Conservation (phyloP, 2,797 vertebrate genomes). For the Nasua narica region DNA sequence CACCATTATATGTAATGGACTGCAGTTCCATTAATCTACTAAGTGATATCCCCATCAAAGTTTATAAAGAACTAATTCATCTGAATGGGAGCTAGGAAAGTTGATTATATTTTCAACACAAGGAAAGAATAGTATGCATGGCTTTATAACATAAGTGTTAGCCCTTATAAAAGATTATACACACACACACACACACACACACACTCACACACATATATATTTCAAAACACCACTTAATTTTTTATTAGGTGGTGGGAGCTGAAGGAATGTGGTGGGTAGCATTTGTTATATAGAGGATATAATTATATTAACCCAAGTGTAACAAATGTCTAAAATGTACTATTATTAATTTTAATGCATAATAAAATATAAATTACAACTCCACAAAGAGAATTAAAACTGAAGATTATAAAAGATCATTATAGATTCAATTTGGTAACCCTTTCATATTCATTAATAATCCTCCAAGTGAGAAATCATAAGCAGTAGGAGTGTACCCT, state of each 20-base stretch:
- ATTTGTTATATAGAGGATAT: slow-evolving; percentile 51
- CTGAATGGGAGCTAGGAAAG: slow-evolving; percentile 70
- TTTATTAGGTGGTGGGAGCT: not conserved
- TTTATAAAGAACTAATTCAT: slow-evolving; percentile 79
- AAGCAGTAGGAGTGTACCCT: not conserved
- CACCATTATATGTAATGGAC: slow-evolving; percentile 78
- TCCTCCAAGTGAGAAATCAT: slow-evolving; percentile 6
- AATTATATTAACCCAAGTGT: slow-evolving; percentile 65
- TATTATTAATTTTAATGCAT: slow-evolving; percentile 65
- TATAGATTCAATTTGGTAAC: slow-evolving; percentile 54
- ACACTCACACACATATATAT: not conserved
- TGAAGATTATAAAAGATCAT: slow-evolving; percentile 58
- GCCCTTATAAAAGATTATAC: not conserved
- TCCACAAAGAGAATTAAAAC: slow-evolving; percentile 52
- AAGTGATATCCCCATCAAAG: slow-evolving; percentile 75
- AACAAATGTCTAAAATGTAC: slow-evolving; percentile 61
- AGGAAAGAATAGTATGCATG: slow-evolving; percentile 34
- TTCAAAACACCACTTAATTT: slow-evolving; percentile 14
- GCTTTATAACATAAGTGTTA: slow-evolving; percentile 55
- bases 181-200: not conserved
- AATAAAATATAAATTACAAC: slow-evolving; percentile 72
- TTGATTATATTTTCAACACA: slow-evolving; percentile 69
- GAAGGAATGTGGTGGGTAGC: not conserved
- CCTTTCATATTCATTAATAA: slow-evolving; percentile 60
- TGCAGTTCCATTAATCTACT: slow-evolving; percentile 80